A percentile compares a stretch with the other conserved stretches of the same genome.
phyloP scores from a whole-genome alignment of 2,113 vertebrate species.

The Heteronetta atricapilla region DNA sequence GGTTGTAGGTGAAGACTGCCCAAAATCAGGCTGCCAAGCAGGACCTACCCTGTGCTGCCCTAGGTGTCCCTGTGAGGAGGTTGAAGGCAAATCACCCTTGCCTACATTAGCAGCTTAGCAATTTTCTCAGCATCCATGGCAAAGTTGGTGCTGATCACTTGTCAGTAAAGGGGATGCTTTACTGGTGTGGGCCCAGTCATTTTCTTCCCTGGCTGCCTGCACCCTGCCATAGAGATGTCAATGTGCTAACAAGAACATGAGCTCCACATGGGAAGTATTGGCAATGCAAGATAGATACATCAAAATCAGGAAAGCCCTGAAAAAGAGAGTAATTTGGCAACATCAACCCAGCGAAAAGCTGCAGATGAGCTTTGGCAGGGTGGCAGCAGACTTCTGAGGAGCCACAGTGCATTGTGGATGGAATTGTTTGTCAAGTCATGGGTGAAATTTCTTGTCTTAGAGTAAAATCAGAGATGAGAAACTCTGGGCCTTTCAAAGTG shows the following conservation, averaged over 20 bases:
- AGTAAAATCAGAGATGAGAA: slow-evolving; percentile 28
- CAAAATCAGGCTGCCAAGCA: not conserved
- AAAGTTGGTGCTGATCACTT: not conserved
- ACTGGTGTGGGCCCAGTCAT: not conserved
- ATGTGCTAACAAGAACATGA: not conserved
- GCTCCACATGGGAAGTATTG: not conserved
- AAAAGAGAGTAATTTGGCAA: not conserved
- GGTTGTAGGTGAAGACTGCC: not conserved
- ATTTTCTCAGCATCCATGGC: not conserved
- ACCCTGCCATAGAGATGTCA: not conserved
- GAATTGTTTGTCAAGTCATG: slow-evolving; percentile 39
- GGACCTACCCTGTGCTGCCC: not conserved
- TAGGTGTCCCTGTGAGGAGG: not conserved
- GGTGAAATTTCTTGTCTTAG: slow-evolving; percentile 24
- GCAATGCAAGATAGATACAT: not conserved
- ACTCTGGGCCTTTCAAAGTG: not conserved
- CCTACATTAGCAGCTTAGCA: not conserved
- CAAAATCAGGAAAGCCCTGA: not conserved
- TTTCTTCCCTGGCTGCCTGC: not conserved
- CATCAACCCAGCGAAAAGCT: not conserved
- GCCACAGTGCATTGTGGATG: not conserved
- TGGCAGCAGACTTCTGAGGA: not conserved
- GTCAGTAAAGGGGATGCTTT: not conserved
- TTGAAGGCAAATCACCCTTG: not conserved
- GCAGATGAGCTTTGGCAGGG: not conserved